Percentiles rank a stretch among this genome's conserved stretches.
Evolutionary conservation across 2,797 vertebrate species (phyloP).

Genomic region (Cichlasoma orientale): DNA sequence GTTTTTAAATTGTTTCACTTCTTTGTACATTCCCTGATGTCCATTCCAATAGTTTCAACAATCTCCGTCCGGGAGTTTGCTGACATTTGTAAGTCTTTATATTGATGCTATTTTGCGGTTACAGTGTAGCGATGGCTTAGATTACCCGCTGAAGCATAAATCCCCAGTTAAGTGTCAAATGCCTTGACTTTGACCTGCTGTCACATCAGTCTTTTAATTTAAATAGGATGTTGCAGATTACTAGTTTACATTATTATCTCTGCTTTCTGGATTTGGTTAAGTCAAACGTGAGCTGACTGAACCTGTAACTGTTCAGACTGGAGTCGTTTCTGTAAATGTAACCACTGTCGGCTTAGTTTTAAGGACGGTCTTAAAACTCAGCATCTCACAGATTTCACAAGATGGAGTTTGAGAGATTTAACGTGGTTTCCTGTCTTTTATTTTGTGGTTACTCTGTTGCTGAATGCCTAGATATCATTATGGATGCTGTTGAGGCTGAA

Average conservation of each 20-base stretch:
- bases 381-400: background rate
- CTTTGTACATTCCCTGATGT: background rate
- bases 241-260: background rate
- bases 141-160: too few species aligned
- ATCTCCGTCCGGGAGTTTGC: too few species aligned
- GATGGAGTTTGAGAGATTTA: background rate
- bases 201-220: background rate
- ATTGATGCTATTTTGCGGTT: too few species aligned
- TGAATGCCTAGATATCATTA: slow-evolving; percentile 46
- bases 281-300: background rate
- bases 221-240: background rate
- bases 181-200: background rate
- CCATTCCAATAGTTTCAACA: too few species aligned
- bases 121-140: too few species aligned
- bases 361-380: background rate
- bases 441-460: background rate
- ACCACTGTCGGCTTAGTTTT: background rate
- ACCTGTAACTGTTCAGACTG: background rate
- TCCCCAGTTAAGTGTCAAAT: background rate
- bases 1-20: too few species aligned
- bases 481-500: slow-evolving; percentile 79
- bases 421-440: background rate
- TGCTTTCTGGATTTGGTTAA: background rate
- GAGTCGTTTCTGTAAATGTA: background rate
- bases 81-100: too few species aligned